Evolutionary conservation across 2,113 vertebrate species (phyloP).

Genomic region (Chionomys nivalis): DNA sequence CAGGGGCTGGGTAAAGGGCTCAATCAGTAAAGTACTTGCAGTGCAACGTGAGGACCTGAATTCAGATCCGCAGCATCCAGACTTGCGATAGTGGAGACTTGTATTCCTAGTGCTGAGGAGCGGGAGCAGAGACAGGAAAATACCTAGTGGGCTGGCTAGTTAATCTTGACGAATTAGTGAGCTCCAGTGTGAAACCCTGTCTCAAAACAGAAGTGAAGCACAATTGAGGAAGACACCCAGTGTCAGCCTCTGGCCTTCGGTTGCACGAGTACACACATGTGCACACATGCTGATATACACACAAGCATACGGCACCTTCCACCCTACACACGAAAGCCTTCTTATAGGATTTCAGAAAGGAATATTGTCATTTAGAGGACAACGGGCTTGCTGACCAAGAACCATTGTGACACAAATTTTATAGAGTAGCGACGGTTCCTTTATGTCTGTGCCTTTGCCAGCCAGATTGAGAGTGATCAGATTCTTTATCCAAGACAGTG

Average conservation of each 20-base stretch:
- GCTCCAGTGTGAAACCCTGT: background rate
- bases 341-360: background rate
- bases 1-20: background rate
- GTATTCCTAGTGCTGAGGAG: background rate
- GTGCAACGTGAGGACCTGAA: background rate
- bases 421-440: background rate
- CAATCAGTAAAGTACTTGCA: no score
- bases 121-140: no score
- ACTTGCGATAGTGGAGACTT: no score
- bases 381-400: background rate
- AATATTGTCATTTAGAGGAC: background rate
- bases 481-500: background rate
- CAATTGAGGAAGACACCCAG: background rate
- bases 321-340: background rate
- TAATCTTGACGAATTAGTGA: background rate
- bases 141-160: background rate
- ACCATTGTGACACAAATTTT: background rate
- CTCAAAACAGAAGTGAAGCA: background rate
- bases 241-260: background rate
- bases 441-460: background rate
- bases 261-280: no score
- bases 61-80: background rate
- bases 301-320: background rate
- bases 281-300: background rate
- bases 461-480: background rate